phyloP scores from a whole-genome alignment of 2,797 vertebrate species.

The Enteromius treurensis region DNA sequence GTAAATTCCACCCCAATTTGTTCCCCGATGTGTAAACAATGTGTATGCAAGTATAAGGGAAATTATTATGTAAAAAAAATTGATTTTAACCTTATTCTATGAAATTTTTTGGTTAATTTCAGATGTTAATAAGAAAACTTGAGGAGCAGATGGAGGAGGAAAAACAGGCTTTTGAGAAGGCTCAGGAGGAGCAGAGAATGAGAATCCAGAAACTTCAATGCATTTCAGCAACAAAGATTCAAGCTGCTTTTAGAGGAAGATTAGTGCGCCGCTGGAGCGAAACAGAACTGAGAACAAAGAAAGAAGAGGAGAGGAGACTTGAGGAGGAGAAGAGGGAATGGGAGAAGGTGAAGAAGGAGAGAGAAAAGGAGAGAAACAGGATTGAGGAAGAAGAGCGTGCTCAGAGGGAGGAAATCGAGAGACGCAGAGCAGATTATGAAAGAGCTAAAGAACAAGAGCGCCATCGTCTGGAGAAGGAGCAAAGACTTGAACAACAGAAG shows the following conservation, averaged over 20 bases:
- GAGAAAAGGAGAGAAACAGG: slow-evolving; percentile 4
- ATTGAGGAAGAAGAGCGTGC: slow-evolving; percentile 5
- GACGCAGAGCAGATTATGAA: slow-evolving; percentile 46
- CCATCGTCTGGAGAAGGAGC: slow-evolving; percentile 60
- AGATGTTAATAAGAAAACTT: slow-evolving; percentile 82
- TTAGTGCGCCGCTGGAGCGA: slow-evolving; percentile 55
- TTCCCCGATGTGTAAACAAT: background rate
- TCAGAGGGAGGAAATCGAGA: slow-evolving; percentile 39
- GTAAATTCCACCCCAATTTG: background rate
- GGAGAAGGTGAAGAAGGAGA: slow-evolving; percentile 22
- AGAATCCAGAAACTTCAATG: slow-evolving; percentile 61
- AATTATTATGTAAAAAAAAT: background rate
- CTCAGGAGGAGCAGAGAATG: slow-evolving; percentile 71
- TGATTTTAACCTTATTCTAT: background rate
- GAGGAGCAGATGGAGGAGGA: slow-evolving; percentile 81
- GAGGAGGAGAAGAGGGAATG: slow-evolving; percentile 43
- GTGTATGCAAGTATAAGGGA: background rate
- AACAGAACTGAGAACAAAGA: slow-evolving; percentile 61
- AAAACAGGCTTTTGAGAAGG: slow-evolving; percentile 71
- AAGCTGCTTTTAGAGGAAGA: slow-evolving; percentile 75
- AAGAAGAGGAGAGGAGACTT: slow-evolving; percentile 58
- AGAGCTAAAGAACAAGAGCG: slow-evolving; percentile 64
- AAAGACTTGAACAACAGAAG: slow-evolving; percentile 18
- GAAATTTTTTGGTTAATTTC: slow-evolving; percentile 17
- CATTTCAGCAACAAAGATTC: slow-evolving; percentile 77